A percentile compares a stretch with the other conserved stretches of the same genome.
Evolutionary conservation across 2,113 vertebrate species (phyloP).

Genomic region (Dromiciops gliroides): DNA sequence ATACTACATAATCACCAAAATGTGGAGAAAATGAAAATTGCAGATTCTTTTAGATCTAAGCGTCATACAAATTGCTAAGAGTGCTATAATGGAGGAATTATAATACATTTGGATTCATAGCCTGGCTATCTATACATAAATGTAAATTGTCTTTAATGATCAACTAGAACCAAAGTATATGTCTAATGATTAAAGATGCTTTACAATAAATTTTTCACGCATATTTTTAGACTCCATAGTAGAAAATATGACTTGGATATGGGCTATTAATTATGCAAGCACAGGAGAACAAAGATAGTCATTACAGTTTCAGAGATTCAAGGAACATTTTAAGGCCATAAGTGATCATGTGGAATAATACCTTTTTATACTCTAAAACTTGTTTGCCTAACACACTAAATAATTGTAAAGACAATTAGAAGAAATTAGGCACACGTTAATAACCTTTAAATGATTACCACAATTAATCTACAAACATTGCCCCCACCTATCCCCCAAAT

Average conservation of each 20-base stretch:
- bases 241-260: conserved; percentile 7
- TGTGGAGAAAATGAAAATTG: conserved; percentile 15
- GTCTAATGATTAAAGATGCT: conserved; percentile 35
- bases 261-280: not conserved
- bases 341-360: not conserved
- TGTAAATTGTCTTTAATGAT: not conserved
- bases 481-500: not conserved
- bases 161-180: not conserved
- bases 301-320: not conserved
- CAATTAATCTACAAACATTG: not conserved
- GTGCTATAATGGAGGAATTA: conserved; percentile 22
- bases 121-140: conserved; percentile 32
- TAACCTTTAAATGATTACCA: not conserved
- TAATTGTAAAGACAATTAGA: not conserved
- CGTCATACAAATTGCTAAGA: conserved; percentile 35
- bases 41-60: not conserved
- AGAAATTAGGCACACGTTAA: not conserved
- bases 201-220: conserved; percentile 40
- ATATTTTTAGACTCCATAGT: conserved; percentile 41
- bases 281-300: conserved; percentile 22
- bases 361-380: conserved; percentile 5
- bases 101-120: conserved; percentile 41
- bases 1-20: conserved; percentile 34
- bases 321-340: conserved; percentile 20
- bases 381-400: not conserved